phyloP scores from a whole-genome alignment of 1,140 invertebrate genomes.

The Melipona quadrifasciata region DNA sequence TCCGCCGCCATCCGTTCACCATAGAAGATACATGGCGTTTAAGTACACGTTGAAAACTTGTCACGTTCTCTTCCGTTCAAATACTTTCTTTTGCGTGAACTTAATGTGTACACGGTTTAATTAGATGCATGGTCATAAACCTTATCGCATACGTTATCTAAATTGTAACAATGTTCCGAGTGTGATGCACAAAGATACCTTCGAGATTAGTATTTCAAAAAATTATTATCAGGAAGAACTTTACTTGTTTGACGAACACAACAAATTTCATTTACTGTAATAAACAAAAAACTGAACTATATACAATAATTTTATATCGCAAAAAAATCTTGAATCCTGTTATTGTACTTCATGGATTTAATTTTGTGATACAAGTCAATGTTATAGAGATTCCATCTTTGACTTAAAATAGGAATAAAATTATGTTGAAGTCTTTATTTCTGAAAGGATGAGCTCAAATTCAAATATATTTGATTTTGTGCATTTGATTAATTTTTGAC shows the following conservation, averaged over 20 bases:
- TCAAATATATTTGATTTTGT: too few species aligned
- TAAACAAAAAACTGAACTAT: not conserved
- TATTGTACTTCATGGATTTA: not conserved
- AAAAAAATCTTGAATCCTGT: not conserved
- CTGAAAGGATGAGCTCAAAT: too few species aligned
- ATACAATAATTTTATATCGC: not conserved
- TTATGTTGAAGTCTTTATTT: too few species aligned
- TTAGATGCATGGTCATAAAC: not conserved
- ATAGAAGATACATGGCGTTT: not conserved
- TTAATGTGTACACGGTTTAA: not conserved
- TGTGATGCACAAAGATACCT: not conserved
- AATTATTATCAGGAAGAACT: not conserved
- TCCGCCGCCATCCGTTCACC: not conserved
- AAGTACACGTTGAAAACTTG: not conserved
- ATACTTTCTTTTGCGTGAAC: not conserved
- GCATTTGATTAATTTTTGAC: too few species aligned
- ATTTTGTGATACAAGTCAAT: not conserved
- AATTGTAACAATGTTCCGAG: not conserved
- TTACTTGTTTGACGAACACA: not conserved
- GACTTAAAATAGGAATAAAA: too few species aligned
- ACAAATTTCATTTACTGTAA: not conserved
- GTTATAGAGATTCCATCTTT: too few species aligned
- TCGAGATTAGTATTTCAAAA: not conserved
- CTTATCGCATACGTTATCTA: constrained; percentile 4
- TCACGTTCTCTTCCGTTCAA: not conserved